phyloP scores from a whole-genome alignment of 2,113 vertebrate species.

The Aldabrachelys gigantea region DNA sequence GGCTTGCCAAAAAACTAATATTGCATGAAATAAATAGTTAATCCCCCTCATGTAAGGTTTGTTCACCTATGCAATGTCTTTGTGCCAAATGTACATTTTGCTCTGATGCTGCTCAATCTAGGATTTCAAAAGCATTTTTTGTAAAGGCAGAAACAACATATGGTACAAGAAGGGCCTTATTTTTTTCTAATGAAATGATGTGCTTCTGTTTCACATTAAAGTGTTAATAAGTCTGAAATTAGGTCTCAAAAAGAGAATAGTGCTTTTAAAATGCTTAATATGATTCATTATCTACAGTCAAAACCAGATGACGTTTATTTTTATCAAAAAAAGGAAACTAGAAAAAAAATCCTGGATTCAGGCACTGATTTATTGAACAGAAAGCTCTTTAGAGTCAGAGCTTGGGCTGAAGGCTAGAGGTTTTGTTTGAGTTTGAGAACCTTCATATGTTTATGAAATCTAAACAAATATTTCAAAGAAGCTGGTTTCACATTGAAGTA shows the following conservation, averaged over 20 bases:
- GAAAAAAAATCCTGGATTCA: slow-evolving; percentile 23
- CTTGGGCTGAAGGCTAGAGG: slow-evolving; percentile 66
- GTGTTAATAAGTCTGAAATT: slow-evolving; percentile 86
- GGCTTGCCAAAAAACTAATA: slow-evolving; percentile 14
- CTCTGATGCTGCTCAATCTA: slow-evolving; percentile 51
- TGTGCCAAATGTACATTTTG: slow-evolving; percentile 54
- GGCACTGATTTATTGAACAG: slow-evolving; percentile 74
- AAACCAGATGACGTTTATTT: slow-evolving; percentile 82
- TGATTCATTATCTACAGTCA: slow-evolving; percentile 82
- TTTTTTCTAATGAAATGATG: slow-evolving; percentile 82
- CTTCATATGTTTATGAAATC: slow-evolving; percentile 78
- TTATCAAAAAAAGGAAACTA: slow-evolving; percentile 72
- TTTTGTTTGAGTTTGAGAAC: slow-evolving; percentile 80
- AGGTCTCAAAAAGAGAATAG: slow-evolving; percentile 80
- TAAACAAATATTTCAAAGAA: slow-evolving; percentile 85
- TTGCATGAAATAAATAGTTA: background rate
- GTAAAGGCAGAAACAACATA: slow-evolving; percentile 77
- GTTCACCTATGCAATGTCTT: slow-evolving; percentile 42
- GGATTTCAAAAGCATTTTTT: slow-evolving; percentile 70
- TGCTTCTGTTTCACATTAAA: slow-evolving; percentile 86
- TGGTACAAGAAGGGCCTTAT: slow-evolving; percentile 72
- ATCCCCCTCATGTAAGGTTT: background rate
- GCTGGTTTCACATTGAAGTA: slow-evolving; percentile 80
- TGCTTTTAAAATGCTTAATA: slow-evolving; percentile 83
- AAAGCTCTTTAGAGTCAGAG: slow-evolving; percentile 81